Evolutionary conservation across 2,113 vertebrate species (phyloP), one percentile per base, ranked within the genome.

Genomic region (Pholis gunnellus): DNA sequence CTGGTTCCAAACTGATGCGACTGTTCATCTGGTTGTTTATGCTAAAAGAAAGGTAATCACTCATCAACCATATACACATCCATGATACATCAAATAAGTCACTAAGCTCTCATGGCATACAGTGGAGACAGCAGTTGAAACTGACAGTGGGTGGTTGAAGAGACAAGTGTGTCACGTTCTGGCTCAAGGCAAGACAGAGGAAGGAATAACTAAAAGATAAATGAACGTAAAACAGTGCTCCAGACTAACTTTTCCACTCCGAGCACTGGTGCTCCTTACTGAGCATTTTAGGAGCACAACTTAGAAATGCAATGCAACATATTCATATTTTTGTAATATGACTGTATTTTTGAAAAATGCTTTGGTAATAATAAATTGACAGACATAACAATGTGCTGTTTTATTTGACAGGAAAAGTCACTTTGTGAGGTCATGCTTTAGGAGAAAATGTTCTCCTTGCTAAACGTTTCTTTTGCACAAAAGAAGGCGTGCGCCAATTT

Each of bases 1-100:
- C 79, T 99, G 98, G 98, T 99, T 99, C 94, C 98, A 99, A 80
- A 98, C 97, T 25, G 96, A 97, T 18, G 93, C 54, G 65, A 92
- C 88, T 17, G 91, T 99, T 81, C 96, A 96, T 61, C 17, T 99
- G 85, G 94, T 97, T 14, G 84, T 99, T 90, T 99, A 99, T 76
- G 94, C 97, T 77, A 98, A 97, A 90, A 94, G 96, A 42, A 96
- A 95, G 95, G 96, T 96, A 89, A 81, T 1, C 2, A 8, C 36
- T 68, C 27, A 34, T 6, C 6, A 3, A 57, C 10, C 8, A 6
- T 29, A 1, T 11, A 42, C 22, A 46, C 69, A 50, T 17, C 4
- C 11, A 50, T 38, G 34, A 14, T 31, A 11, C 36, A 56, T 29
- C 27, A 15, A 27, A 27, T 40, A 1, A 31, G 40, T n/a, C 2